These are phyloP conservation scores for Saxicola maurus DNA, from an alignment of 2,797 vertebrate species.

Conservation along the genomic window DNA sequence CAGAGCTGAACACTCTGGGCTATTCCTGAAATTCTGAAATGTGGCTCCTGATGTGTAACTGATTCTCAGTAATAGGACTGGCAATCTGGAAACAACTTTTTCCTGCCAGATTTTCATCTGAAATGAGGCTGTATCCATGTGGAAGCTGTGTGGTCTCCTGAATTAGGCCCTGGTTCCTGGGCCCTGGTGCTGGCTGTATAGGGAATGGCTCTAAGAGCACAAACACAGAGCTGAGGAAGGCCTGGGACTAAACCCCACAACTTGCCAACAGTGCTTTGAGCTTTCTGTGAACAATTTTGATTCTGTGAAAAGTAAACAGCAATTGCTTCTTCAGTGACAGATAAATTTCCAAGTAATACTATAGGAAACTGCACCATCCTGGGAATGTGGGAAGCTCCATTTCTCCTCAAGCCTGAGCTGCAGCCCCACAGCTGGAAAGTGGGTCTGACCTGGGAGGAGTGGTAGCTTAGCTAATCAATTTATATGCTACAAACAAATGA, in stretches of 20 bases:
- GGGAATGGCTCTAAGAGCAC: rapidly evolving
- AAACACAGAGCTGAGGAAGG: neutral
- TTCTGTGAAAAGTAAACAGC: neutral
- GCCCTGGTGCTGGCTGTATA: rapidly evolving
- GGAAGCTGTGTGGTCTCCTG: neutral
- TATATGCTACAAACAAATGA: neutral
- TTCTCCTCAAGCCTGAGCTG: neutral
- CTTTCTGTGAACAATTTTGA: neutral
- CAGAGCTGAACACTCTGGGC: neutral
- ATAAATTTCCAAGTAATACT: neutral
- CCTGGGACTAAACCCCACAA: rapidly evolving
- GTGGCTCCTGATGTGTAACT: neutral
- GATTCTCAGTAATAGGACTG: neutral
- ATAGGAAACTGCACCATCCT: neutral
- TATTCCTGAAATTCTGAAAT: neutral
- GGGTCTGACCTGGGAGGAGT: neutral
- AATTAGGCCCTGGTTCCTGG: neutral
- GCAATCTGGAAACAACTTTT: neutral
- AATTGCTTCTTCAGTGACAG: neutral
- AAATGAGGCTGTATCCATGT: neutral
- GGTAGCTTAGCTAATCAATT: neutral
- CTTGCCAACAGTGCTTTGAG: neutral
- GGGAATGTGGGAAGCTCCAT: neutral
- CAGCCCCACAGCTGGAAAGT: neutral
- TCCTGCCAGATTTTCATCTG: neutral